phyloP scores from a whole-genome alignment of 2,113 vertebrate species.

The Entelurus aequoreus region DNA sequence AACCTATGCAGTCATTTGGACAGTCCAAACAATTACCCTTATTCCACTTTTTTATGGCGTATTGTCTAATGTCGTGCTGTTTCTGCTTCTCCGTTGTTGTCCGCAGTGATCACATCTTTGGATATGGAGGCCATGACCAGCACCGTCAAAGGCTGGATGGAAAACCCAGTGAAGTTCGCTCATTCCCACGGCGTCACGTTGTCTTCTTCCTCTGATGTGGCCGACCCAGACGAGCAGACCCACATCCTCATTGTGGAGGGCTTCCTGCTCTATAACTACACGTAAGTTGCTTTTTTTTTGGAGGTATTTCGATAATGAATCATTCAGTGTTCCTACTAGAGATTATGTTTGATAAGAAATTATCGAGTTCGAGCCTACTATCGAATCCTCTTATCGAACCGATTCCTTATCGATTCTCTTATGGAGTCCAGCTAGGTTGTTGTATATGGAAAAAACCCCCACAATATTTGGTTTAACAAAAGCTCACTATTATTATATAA shows the following conservation, averaged over 20 bases:
- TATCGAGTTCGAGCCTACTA: too few species aligned
- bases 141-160: slow-evolving; percentile 73
- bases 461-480: too few species aligned
- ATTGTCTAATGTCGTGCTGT: neutral
- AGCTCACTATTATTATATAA: too few species aligned
- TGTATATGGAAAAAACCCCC: too few species aligned
- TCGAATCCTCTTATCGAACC: too few species aligned
- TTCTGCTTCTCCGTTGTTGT: slow-evolving; percentile 10
- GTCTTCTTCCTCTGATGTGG: slow-evolving; percentile 34
- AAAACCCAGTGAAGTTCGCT: slow-evolving; percentile 79
- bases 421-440: too few species aligned
- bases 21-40: slow-evolving; percentile 1
- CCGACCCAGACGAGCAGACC: slow-evolving; percentile 50
- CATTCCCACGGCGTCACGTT: slow-evolving; percentile 71
- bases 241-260: slow-evolving; percentile 79
- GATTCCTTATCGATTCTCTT: too few species aligned
- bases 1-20: slow-evolving; percentile 1
- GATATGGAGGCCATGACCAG: slow-evolving; percentile 81
- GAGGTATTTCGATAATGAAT: neutral
- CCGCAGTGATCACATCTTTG: slow-evolving; percentile 72
- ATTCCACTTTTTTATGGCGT: neutral
- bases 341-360: too few species aligned
- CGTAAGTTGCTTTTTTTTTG: slow-evolving; percentile 45
- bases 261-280: slow-evolving; percentile 77
- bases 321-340: too few species aligned